Base-by-base conservation (phyloP, 2,888 invertebrate genomes). In the Lomographa bimaculata region DNA sequence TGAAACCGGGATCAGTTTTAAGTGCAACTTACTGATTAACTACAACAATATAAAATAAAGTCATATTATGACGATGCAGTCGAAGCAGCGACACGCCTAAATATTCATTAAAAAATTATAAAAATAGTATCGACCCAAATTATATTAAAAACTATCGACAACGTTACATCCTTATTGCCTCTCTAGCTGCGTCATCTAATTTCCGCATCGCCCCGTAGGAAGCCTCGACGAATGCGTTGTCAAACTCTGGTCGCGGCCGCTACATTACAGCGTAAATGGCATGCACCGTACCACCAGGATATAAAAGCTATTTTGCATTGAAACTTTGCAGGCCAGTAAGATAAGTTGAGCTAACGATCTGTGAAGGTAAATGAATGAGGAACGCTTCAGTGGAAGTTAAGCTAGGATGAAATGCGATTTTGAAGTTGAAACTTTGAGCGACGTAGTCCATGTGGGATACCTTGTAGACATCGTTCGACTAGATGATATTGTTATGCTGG, bases 101-200 rank as follows among this genome's bases (percentile, higher is more conserved):
- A n/a, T n/a, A n/a, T n/a, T n/a, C n/a, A n/a, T n/a, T n/a, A n/a
- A n/a, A n/a, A n/a, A n/a, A n/a, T n/a, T n/a, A n/a, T n/a, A n/a
- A n/a, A n/a, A n/a, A n/a, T n/a, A n/a, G n/a, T 24, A 14, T 42
- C 36, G 32, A 33, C 20, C 26, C 8, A 25, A 32, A 19, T 17
- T 25, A n/a, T 21, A 5, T 7, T 32, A 14, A 5, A 11, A 20
- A 32, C 4, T 17, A 38, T 50, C 50, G 50, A 50, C 25, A 17
- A 0, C 1, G 16, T 25, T 46, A 26, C 47, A 45, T 20, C 37
- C 12, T 46, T 37, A 34, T 9, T 8, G 30, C 33, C 49, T 46
- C 32, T 46, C 28, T 43, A 41, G 68, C 68, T 54, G 65, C 71
- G 71, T 78, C 77, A 77, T 77, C 77, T 77, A 76, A 77, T 77